Base-by-base conservation (phyloP, 2,113 vertebrate species). In the Pygoscelis antarcticus region DNA sequence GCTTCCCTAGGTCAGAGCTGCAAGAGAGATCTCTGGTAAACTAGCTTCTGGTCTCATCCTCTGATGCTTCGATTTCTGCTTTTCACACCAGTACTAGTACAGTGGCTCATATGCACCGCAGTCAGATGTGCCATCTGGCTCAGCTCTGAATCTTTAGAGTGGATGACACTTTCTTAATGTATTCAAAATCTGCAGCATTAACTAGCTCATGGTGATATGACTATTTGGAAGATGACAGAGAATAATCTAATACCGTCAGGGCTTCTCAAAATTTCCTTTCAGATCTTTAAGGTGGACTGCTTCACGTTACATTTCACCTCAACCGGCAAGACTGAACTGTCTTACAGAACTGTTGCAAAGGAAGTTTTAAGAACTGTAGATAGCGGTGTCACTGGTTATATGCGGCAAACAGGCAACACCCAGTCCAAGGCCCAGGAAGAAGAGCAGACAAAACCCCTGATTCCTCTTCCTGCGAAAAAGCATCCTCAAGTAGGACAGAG, bases 91-190 rank as follows among this genome's bases (percentile, higher is more conserved):
- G 61, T 42, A 69, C 64, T 57, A 83, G 57, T 80, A 49, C 49
- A 47, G 66, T 81, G 51, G 66, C 75, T 92, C 38, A 20, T 54
- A 88, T 36, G 46, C 38, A 86, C 46, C 0, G 2, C 75, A 86
- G 58, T 90, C 79, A 96, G 82, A 83, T 93, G 38, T 85, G 62
- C 58, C 90, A 61, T 96, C 85, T 95, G 76, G 54, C 76, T 95
- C 46, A 70, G 75, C 44, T 90, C 58, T 90, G 62, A 89, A 26
- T 69, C 54, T 80, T 86, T 20, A 57, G 18, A 74, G 44, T 49
- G 36, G 58, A 61, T 93, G 71, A 15, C 18, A 60, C 29, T 83
- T 78, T 62, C 83, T 57, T 40, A 86, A 80, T 89, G 10, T 81
- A 77, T 89, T 92, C 62, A 88, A 21, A 92, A 83, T 70, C 68